Base-by-base conservation (phyloP, 2,888 invertebrate genomes). In the Standfussiana lucernea region DNA sequence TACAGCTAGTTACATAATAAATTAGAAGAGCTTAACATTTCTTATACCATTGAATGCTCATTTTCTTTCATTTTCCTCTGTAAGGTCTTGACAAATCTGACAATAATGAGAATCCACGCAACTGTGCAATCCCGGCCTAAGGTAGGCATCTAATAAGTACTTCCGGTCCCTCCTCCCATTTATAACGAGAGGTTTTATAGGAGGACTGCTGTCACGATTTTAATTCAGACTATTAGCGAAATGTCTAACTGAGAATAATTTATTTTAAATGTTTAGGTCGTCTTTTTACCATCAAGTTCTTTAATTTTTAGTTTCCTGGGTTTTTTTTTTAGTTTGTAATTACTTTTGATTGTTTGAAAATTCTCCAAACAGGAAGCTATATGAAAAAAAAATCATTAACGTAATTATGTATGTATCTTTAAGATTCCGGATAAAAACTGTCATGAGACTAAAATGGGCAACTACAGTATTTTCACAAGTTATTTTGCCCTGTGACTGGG, bases 101-200 rank as follows among this genome's bases (percentile, higher is more conserved):
- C 68, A 66, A 73, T 79, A 79, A 83, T 69, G 59, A 79, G 53
- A 79, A 72, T 18, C 56, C 50, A 56, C 50, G 42, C 13, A 71
- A 69, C 79, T 18, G 83, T 68, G 35, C 65, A 61, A 61, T 47
- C 72, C 40, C 45, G 13, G 64, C 59, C 45, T 53, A 65, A 81
- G 68, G 79, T 66, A 65, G 37, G 6, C n/a, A 37, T 42, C 35
- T 83, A 79, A 79, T 79, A 79, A 79, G 35, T 24, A 72, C 79
- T 64, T 45, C 11, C 64, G 8, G 42, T 35, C 50, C 65, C 65
- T 40, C 47, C 45, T 61, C 21, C 56, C 40, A 18, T 69, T 35
- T 40, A 62, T 72, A 56, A 66, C 35, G 61, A 70, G 68, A 79
- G 50, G 53, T 42, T 70, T 70, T 70, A 72, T 71, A 47, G n/a